phyloP scores from a whole-genome alignment of 2,888 invertebrate genomes.

The Peribatodes rhomboidaria region DNA sequence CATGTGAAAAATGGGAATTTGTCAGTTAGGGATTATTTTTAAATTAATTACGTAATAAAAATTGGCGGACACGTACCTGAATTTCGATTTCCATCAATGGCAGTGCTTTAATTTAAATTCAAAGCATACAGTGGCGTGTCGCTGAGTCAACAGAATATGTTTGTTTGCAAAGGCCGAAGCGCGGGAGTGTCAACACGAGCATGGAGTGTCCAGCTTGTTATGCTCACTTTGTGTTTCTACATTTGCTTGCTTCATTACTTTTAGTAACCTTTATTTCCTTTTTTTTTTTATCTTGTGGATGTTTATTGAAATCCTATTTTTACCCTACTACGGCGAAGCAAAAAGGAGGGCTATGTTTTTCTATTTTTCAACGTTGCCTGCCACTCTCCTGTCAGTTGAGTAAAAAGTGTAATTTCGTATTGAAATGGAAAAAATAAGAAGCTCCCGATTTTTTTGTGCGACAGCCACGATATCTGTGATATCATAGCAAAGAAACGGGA shows the following conservation, averaged over 20 bases:
- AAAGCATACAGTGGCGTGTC: conserved; percentile 76
- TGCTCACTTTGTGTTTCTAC: conserved; percentile 46
- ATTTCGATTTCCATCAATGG: conserved; percentile 67
- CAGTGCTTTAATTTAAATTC: conserved; percentile 76
- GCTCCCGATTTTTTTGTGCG: background rate
- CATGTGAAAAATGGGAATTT: conserved; percentile 11
- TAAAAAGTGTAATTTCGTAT: background rate
- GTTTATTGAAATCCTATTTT: background rate
- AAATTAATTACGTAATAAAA: conserved; percentile 60
- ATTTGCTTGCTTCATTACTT: conserved; percentile 31
- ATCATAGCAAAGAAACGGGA: conserved; percentile 38
- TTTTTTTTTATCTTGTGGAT: background rate
- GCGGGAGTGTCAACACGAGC: conserved; percentile 68
- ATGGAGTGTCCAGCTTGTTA: conserved; percentile 52
- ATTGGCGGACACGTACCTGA: conserved; percentile 62
- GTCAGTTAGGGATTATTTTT: conserved; percentile 28
- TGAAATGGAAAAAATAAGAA: background rate
- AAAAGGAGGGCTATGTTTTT: no score
- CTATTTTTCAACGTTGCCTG: background rate
- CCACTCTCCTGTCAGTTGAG: background rate
- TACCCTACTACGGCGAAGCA: no score
- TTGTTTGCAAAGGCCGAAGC: conserved; percentile 70
- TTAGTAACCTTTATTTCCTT: background rate
- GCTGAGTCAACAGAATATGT: conserved; percentile 77
- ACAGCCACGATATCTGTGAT: conserved; percentile 13